phyloP scores from a whole-genome alignment of 2,797 vertebrate genomes.

The Lophius americanus region DNA sequence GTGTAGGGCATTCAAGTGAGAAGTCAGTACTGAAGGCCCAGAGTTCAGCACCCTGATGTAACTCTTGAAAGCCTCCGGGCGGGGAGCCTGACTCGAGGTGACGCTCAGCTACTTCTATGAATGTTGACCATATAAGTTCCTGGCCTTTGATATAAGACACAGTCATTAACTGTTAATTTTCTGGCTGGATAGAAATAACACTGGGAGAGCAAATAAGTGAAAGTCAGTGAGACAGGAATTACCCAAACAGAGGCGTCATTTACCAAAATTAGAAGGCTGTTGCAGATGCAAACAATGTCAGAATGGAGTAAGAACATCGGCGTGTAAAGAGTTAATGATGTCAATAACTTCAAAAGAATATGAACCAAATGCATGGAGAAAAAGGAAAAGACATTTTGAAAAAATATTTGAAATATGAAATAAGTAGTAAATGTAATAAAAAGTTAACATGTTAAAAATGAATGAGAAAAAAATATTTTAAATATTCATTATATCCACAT shows the following conservation, averaged over 20 bases:
- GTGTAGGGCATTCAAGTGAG: slow-evolving; percentile 80
- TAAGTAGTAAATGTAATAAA: neutral
- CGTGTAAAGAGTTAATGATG: neutral
- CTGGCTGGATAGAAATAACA: neutral
- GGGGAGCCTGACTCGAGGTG: slow-evolving; percentile 68
- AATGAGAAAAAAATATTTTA: too few species aligned
- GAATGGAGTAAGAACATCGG: neutral
- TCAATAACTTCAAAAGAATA: too few species aligned
- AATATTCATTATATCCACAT: neutral
- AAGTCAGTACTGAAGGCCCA: slow-evolving; percentile 83
- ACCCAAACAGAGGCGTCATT: neutral
- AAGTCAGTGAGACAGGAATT: neutral
- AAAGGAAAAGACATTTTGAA: neutral
- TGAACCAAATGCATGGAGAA: too few species aligned
- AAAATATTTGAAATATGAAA: neutral
- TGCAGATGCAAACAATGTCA: neutral
- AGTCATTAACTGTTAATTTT: neutral
- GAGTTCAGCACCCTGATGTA: slow-evolving; percentile 77
- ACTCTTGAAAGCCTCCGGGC: slow-evolving; percentile 55
- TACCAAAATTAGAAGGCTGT: too few species aligned
- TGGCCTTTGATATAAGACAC: slow-evolving; percentile 41
- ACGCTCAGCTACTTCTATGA: slow-evolving; percentile 61
- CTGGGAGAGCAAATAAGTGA: neutral
- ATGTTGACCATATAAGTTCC: slow-evolving; percentile 46
- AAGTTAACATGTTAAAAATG: neutral